phyloP scores from a whole-genome alignment of 2,888 invertebrate species.

The Scaptodrosophila latifasciaeformis region DNA sequence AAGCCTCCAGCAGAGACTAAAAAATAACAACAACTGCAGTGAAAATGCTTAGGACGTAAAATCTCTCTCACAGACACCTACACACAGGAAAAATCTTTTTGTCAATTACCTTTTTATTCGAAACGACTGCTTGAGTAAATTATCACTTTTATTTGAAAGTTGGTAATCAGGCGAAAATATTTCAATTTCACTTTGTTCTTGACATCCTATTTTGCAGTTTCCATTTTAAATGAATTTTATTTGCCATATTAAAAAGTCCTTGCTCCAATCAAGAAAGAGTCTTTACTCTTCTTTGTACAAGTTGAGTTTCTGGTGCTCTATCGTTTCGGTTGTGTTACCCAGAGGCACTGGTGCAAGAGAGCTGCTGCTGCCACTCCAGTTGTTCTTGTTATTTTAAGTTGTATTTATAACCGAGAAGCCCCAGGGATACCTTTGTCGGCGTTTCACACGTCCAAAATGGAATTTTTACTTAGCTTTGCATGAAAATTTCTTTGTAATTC shows the following conservation, averaged over 20 bases:
- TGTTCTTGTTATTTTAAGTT: slow-evolving; percentile 1
- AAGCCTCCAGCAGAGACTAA: too few relatives aligned
- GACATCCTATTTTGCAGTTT: slow-evolving; percentile 2
- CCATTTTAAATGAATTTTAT: too few relatives aligned
- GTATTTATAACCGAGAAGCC: slow-evolving; percentile 8
- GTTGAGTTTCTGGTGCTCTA: slow-evolving; percentile 9
- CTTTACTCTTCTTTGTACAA: slow-evolving; percentile 3
- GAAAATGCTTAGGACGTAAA: too few relatives aligned
- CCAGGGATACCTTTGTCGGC: too few relatives aligned
- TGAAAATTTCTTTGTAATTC: background rate
- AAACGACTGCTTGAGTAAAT: too few relatives aligned
- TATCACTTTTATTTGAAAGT: background rate
- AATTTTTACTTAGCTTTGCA: slow-evolving; percentile 25
- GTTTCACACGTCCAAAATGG: slow-evolving; percentile 26
- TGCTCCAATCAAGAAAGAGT: too few relatives aligned
- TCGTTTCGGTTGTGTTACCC: background rate
- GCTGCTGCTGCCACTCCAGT: slow-evolving; percentile 11
- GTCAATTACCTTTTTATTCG: too few relatives aligned
- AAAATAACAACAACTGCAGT: too few relatives aligned
- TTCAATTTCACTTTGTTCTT: slow-evolving; percentile 41
- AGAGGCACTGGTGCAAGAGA: slow-evolving; percentile 8
- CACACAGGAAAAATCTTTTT: too few relatives aligned
- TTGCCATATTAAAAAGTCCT: too few relatives aligned
- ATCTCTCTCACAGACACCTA: too few relatives aligned
- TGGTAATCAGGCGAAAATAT: slow-evolving; percentile 22